phyloP scores from a whole-genome alignment of 2,888 invertebrate genomes.

The Junonia oenone region DNA sequence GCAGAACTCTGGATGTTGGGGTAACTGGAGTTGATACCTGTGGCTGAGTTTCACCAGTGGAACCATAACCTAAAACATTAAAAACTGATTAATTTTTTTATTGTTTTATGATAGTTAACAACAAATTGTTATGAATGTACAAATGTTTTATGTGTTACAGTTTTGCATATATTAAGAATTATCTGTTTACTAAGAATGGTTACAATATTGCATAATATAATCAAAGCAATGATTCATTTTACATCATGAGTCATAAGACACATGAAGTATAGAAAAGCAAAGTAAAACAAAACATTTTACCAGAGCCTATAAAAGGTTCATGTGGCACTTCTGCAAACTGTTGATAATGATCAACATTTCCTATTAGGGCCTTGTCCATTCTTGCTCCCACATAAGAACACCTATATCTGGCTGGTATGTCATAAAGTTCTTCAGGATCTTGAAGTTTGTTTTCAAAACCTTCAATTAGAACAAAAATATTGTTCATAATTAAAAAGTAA shows the following conservation, averaged over 20 bases:
- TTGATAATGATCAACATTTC: slow-evolving; percentile 71
- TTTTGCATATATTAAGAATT: neutral
- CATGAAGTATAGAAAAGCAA: neutral
- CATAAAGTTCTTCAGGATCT: slow-evolving; percentile 89
- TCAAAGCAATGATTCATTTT: neutral
- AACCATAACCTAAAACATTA: slow-evolving; percentile 54
- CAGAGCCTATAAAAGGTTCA: slow-evolving; percentile 68
- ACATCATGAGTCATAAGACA: neutral
- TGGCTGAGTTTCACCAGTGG: slow-evolving; percentile 51
- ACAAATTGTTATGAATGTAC: too few species aligned
- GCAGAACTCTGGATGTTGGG: slow-evolving; percentile 53
- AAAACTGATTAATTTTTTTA: neutral
- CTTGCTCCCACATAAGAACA: slow-evolving; percentile 81
- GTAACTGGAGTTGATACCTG: slow-evolving; percentile 62
- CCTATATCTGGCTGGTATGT: slow-evolving; percentile 84
- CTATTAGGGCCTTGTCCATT: slow-evolving; percentile 78
- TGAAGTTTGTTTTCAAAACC: slow-evolving; percentile 84
- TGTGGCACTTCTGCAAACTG: slow-evolving; percentile 66
- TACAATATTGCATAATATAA: too few species aligned
- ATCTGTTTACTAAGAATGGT: too few species aligned
- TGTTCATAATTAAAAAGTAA: neutral
- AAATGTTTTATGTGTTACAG: too few species aligned
- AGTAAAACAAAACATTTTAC: slow-evolving; percentile 34
- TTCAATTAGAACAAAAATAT: slow-evolving; percentile 32
- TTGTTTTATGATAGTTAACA: too few species aligned